phyloP scores from a whole-genome alignment of 2,888 invertebrate genomes.

The Eupithecia subfuscata region DNA sequence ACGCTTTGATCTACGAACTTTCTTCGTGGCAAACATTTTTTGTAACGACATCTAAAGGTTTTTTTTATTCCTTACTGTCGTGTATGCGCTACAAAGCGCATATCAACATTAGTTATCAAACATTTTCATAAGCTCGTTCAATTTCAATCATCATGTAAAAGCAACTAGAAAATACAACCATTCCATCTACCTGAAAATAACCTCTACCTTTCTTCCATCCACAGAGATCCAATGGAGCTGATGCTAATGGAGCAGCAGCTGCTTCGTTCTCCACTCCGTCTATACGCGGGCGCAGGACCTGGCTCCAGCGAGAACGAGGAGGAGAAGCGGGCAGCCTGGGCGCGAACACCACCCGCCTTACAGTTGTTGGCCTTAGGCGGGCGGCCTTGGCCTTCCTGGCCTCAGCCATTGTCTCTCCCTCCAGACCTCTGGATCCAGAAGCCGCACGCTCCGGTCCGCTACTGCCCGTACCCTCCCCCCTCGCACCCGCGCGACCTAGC shows the following conservation, averaged over 20 bases:
- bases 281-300: conserved; percentile 85
- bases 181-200: not conserved
- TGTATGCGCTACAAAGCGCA: not conserved
- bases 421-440: conserved; percentile 97
- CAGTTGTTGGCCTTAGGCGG: conserved; percentile 84
- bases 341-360: conserved; percentile 76
- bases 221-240: conserved; percentile 91
- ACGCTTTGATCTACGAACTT: conserved; percentile 29
- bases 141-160: not conserved
- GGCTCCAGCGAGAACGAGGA: conserved; percentile 75
- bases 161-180: not conserved
- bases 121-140: not conserved
- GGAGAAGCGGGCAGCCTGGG: conserved; percentile 83
- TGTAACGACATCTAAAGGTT: not conserved
- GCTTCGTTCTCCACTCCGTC: conserved; percentile 85
- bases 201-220: conserved; percentile 52
- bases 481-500: conserved; percentile 64
- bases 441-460: conserved; percentile 85
- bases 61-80: not conserved
- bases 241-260: conserved; percentile 91
- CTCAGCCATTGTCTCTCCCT: conserved; percentile 93
- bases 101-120: not conserved
- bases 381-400: conserved; percentile 91
- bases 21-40: conserved; percentile 11
- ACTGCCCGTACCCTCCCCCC: conserved; percentile 86